Evolutionary conservation across 1,140 invertebrate genomes (phyloP).

Genomic region (Olivierus martensii): DNA sequence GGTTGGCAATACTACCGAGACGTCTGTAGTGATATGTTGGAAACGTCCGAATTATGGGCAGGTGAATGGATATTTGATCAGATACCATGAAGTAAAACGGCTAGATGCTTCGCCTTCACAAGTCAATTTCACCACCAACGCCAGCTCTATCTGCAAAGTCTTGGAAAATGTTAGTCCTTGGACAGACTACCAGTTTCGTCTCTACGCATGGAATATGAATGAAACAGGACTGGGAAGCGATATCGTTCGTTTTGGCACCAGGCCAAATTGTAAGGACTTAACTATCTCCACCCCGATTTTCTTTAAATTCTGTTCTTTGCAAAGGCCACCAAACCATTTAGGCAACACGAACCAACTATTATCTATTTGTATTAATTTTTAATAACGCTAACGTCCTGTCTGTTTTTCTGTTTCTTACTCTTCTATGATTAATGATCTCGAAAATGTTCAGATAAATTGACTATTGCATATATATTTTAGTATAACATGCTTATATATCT

Average conservation of each 20-base stretch:
- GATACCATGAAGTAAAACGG: conserved; percentile 7
- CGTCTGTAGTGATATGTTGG: conserved; percentile 15
- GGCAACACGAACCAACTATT: too few relatives aligned
- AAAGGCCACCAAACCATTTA: too few relatives aligned
- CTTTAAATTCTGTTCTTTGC: too few relatives aligned
- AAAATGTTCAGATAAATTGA: too few relatives aligned
- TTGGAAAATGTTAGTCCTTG: conserved; percentile 11
- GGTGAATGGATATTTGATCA: conserved; percentile 12
- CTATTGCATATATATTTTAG: too few relatives aligned
- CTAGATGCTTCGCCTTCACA: conserved; percentile 1
- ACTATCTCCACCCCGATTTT: too few relatives aligned
- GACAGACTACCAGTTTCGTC: conserved; percentile 18
- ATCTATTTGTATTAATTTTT: too few relatives aligned
- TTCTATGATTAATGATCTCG: too few relatives aligned
- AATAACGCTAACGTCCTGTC: too few relatives aligned
- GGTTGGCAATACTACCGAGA: conserved; percentile 8
- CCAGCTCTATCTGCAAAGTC: conserved; percentile 3
- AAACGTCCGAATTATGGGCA: conserved; percentile 7
- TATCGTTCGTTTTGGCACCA: conserved; percentile 16
- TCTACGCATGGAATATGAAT: conserved; percentile 18
- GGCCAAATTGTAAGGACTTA: conserved; percentile 18
- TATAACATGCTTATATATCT: too few relatives aligned
- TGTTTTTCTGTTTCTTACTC: too few relatives aligned
- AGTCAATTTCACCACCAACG: conserved; percentile 9
- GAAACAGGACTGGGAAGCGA: conserved; percentile 18